Conservation (phyloP, 1,140 invertebrate genomes). For the Apocrypta bakeri region DNA sequence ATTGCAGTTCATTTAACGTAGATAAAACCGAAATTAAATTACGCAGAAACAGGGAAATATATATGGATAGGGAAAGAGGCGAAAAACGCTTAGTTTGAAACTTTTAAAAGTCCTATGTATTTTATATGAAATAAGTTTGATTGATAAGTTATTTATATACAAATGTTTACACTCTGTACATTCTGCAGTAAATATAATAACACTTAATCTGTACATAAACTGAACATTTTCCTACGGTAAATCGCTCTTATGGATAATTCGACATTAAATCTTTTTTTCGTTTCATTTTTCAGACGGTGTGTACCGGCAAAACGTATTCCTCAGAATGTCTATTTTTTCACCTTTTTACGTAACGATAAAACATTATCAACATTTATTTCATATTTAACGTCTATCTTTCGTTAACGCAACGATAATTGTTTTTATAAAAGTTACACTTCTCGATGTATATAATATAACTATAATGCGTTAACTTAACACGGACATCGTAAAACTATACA, state of each 20-base stretch:
- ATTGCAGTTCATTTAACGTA: too few relatives aligned
- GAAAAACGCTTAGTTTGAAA: conserved; percentile 54
- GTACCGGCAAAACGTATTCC: neutral
- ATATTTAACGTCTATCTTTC: conserved; percentile 3
- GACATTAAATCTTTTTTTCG: neutral
- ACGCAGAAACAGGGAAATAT: too few relatives aligned
- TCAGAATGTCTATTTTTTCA: neutral
- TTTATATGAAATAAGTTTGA: conserved; percentile 51
- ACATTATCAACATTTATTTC: conserved; percentile 6
- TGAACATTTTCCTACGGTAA: conserved; percentile 38
- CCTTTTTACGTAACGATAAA: neutral
- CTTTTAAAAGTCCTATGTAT: conserved; percentile 60
- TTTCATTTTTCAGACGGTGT: neutral
- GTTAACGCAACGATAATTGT: neutral
- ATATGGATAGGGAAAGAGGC: neutral
- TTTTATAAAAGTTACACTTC: conserved; percentile 11
- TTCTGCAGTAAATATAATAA: conserved; percentile 56
- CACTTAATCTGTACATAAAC: conserved; percentile 63
- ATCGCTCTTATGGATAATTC: neutral
- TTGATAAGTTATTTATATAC: conserved; percentile 62
- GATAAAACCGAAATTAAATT: too few relatives aligned
- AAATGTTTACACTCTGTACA: conserved; percentile 67
- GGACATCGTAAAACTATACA: neutral
- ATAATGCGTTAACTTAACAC: too few relatives aligned
- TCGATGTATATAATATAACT: neutral